Conservation (phyloP, 2,888 invertebrate species). For the Molanna angustata region DNA sequence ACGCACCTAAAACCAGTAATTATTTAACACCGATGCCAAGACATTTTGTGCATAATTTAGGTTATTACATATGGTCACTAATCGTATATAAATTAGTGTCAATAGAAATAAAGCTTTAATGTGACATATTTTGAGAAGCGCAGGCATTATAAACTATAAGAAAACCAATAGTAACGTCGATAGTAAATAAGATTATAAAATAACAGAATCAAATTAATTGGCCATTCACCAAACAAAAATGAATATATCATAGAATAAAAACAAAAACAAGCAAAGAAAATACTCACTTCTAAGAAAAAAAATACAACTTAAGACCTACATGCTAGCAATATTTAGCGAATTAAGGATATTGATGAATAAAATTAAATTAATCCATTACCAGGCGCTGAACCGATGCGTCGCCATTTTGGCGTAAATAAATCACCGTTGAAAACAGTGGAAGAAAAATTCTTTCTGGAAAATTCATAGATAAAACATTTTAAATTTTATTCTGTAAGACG, state of each 20-base stretch:
- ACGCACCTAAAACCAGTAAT: slow-evolving; percentile 50
- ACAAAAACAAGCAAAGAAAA: slow-evolving; percentile 13
- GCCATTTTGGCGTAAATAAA: slow-evolving; percentile 27
- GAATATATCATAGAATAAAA: slow-evolving; percentile 2
- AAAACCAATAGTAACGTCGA: background rate
- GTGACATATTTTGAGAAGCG: background rate
- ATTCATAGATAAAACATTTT: background rate
- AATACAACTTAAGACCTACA: no score
- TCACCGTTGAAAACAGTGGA: slow-evolving; percentile 8
- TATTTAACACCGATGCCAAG: no score
- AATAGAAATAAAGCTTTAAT: background rate
- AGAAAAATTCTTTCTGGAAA: background rate
- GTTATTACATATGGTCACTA: background rate
- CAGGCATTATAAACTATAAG: background rate
- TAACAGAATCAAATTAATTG: background rate
- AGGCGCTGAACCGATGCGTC: slow-evolving; percentile 26
- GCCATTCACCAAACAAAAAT: background rate
- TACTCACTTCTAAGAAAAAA: slow-evolving; percentile 25
- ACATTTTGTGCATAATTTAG: background rate
- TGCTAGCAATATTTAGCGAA: slow-evolving; percentile 17
- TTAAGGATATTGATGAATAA: slow-evolving; percentile 9
- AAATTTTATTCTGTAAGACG: background rate
- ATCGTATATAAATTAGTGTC: background rate
- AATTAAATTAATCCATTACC: slow-evolving; percentile 22
- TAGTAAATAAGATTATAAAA: background rate